Evolutionary conservation across 2,888 invertebrate genomes (phyloP).

Genomic region (Stegophylla sp.): DNA sequence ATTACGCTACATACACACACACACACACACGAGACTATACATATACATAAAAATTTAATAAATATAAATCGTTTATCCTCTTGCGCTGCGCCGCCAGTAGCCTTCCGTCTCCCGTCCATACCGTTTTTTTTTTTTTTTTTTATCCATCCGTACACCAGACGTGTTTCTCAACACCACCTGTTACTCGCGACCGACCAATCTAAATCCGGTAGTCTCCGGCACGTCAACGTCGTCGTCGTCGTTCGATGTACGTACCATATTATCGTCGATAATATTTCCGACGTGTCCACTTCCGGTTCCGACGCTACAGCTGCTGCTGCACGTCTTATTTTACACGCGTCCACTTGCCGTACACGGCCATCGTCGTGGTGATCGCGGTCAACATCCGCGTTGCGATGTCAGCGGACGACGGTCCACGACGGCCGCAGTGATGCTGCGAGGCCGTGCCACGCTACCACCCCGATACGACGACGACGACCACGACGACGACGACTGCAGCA

Average conservation of each 20-base stretch:
- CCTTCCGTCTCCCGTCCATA: conserved; percentile 5
- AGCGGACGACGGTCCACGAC: not conserved
- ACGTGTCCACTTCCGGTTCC: no score
- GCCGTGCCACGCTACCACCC: not conserved
- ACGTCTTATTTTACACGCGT: not conserved
- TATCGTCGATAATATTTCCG: no score
- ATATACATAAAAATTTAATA: no score
- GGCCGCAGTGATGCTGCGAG: conserved; percentile 14
- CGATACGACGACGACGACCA: not conserved
- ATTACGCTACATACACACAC: not conserved
- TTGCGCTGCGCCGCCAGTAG: conserved; percentile 13
- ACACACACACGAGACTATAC: not conserved
- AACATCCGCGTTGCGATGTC: not conserved
- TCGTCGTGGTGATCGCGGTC: not conserved
- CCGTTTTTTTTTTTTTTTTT: no score
- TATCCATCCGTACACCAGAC: not conserved
- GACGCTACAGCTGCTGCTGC: no score
- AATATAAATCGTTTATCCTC: conserved; percentile 15
- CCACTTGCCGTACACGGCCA: not conserved
- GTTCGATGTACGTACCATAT: no score
- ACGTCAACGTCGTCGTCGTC: no score
- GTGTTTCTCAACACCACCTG: not conserved
- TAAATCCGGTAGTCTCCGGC: no score
- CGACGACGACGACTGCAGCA: not conserved
- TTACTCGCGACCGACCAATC: no score